Evolutionary conservation across 2,113 vertebrate genomes (phyloP).

Genomic region (Eudyptes chrysolophus): DNA sequence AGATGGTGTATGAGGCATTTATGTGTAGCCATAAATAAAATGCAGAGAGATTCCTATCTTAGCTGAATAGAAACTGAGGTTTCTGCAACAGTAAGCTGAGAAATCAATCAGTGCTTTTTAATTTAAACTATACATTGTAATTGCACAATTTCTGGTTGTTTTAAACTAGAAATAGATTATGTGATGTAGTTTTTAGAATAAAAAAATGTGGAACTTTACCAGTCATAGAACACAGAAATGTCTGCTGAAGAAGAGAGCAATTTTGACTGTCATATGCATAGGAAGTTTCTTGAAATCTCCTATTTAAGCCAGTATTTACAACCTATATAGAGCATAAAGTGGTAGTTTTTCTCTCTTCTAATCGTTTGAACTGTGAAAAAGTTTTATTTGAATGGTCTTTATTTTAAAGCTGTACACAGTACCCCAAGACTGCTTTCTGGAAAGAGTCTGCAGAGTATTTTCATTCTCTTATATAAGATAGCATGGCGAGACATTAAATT

Average conservation of each 20-base stretch:
- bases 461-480: background rate
- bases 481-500: background rate
- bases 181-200: background rate
- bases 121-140: background rate
- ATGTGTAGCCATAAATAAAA: background rate
- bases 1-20: background rate
- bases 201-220: background rate
- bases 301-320: background rate
- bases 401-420: background rate
- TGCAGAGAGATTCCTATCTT: background rate
- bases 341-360: background rate
- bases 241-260: background rate
- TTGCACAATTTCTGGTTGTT: background rate
- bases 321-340: background rate
- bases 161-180: background rate
- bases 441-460: background rate
- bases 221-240: background rate
- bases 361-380: background rate
- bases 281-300: background rate
- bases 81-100: background rate
- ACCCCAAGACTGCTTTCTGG: background rate
- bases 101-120: background rate
- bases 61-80: background rate
- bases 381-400: background rate
- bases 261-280: background rate